Evolutionary conservation across 2,113 vertebrate genomes (phyloP).

Genomic region (Vanacampus margaritifer): DNA sequence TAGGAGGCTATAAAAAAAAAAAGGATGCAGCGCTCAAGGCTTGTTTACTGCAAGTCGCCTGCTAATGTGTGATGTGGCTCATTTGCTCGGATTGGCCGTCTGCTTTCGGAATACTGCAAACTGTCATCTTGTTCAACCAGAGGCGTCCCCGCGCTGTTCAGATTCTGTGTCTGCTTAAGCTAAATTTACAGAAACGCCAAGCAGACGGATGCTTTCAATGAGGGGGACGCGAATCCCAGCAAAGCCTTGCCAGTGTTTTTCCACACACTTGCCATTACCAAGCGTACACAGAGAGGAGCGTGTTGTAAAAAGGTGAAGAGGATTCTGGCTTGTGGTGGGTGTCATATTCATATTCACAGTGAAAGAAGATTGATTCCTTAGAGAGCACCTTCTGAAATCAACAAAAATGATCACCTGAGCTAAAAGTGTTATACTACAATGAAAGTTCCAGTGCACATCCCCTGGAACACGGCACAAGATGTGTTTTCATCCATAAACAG

Average conservation of each 20-base stretch:
- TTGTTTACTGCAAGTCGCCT: slow-evolving; percentile 45
- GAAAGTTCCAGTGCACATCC: background rate
- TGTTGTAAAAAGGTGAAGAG: background rate
- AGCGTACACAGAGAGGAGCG: slow-evolving; percentile 34
- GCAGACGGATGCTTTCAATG: slow-evolving; percentile 50
- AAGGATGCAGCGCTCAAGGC: slow-evolving; percentile 16
- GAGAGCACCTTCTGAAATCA: no score
- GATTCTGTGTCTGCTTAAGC: slow-evolving; percentile 13
- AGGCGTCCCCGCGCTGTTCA: background rate
- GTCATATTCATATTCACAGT: no score
- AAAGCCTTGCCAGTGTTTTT: slow-evolving; percentile 48
- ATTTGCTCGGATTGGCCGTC: slow-evolving; percentile 20
- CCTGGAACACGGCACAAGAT: slow-evolving; percentile 16
- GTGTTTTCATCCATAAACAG: slow-evolving; percentile 55
- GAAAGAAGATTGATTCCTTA: no score
- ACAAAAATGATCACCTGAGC: no score
- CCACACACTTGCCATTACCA: slow-evolving; percentile 46
- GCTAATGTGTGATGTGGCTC: slow-evolving; percentile 33
- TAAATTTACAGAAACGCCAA: slow-evolving; percentile 28
- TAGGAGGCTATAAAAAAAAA: slow-evolving; percentile 62
- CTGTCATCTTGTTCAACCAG: background rate
- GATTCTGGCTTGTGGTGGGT: background rate
- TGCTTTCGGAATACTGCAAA: slow-evolving; percentile 23
- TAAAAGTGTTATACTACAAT: background rate
- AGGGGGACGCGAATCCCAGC: slow-evolving; percentile 32